A percentile compares a stretch with the other conserved stretches of the same genome.
Evolutionary conservation across 2,888 invertebrate species (phyloP).

Genomic region (Melinopterus prodromus): DNA sequence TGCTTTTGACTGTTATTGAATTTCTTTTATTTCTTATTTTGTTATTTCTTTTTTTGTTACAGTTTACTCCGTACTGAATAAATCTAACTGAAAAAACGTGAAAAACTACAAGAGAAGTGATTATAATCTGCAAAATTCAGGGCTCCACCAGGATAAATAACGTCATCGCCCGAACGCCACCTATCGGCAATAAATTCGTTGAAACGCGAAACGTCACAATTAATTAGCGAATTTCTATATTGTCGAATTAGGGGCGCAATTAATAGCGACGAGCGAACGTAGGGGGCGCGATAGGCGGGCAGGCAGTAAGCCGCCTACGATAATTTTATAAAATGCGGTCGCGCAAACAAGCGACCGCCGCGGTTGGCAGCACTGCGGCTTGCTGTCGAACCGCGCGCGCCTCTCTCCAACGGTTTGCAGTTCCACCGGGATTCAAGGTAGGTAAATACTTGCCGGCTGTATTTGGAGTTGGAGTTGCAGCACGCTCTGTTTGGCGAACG

Average conservation of each 20-base stretch:
- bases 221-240: not conserved
- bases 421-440: not conserved
- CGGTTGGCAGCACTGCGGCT: not conserved
- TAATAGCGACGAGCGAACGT: not conserved
- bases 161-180: not conserved
- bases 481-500: not conserved
- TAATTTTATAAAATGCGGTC: slow-evolving; percentile 4
- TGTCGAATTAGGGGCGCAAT: not conserved
- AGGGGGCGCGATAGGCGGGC: not conserved
- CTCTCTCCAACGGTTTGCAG: not conserved
- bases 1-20: no score
- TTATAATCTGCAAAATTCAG: no score
- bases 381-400: not conserved
- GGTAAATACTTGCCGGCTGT: no score
- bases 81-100: no score
- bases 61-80: no score
- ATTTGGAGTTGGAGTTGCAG: not conserved
- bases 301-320: not conserved
- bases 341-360: not conserved
- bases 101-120: no score
- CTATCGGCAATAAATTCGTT: not conserved
- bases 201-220: not conserved
- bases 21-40: no score
- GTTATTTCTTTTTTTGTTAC: no score
- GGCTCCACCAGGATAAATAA: no score